These are phyloP conservation scores for Varecia variegata DNA, from an alignment of 2,797 vertebrate genomes.

Conservation along the genomic window DNA sequence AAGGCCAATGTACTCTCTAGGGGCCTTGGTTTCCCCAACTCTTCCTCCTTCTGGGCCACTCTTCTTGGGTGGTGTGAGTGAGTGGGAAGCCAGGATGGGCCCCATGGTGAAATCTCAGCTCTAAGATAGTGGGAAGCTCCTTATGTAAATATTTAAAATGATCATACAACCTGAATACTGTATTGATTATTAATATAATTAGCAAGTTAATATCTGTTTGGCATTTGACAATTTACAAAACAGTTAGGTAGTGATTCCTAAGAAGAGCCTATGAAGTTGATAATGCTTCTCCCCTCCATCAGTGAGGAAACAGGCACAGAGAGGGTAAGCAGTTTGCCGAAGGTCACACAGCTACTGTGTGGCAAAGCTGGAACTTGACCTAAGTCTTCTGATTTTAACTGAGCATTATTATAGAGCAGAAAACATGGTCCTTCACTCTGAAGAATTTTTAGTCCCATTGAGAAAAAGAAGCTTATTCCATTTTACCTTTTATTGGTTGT, in stretches of 20 bases:
- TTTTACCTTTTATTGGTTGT: neutral
- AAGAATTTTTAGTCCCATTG: neutral
- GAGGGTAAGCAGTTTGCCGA: neutral
- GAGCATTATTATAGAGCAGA: neutral
- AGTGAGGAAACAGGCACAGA: neutral
- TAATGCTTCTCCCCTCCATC: neutral
- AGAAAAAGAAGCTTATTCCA: neutral
- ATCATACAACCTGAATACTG: conserved; percentile 21
- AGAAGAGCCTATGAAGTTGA: neutral
- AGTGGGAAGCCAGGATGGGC: neutral
- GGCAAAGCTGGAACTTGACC: neutral
- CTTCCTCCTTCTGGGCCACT: conserved; percentile 10
- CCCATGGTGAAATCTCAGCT: neutral
- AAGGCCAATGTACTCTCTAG: conserved; percentile 11
- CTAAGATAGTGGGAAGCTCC: neutral
- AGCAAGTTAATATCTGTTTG: neutral
- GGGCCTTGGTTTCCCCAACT: conserved; percentile 48
- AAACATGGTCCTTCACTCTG: neutral
- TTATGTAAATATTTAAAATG: conserved; percentile 22
- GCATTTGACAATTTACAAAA: neutral
- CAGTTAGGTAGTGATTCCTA: neutral
- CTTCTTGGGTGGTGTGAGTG: conserved; percentile 55
- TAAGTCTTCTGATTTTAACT: neutral
- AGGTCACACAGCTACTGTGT: neutral
- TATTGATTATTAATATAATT: neutral